A percentile compares a stretch with the other conserved stretches of the same genome.
phyloP scores from a whole-genome alignment of 2,113 vertebrate genomes.

The Heptranchias perlo region DNA sequence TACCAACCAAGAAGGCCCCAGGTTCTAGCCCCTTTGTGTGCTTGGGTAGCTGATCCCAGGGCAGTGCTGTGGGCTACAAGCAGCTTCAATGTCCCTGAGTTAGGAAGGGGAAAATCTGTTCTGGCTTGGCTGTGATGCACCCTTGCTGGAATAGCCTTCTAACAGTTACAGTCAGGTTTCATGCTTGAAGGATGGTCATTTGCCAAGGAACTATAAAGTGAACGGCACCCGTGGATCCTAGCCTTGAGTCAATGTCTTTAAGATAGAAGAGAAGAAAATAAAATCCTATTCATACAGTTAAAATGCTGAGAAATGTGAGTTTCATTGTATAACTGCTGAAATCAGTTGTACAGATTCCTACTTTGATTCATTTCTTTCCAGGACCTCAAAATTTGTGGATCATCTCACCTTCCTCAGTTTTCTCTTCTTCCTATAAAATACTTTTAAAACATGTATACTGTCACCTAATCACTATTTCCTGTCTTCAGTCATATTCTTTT shows the following conservation, averaged over 20 bases:
- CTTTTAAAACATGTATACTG: too few relatives aligned
- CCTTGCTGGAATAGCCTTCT: background rate
- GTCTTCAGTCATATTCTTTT: background rate
- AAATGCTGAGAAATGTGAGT: background rate
- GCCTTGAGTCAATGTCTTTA: background rate
- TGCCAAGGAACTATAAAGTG: background rate
- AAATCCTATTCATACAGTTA: background rate
- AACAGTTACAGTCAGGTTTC: background rate
- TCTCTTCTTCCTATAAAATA: background rate
- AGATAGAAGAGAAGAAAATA: background rate
- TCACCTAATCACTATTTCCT: too few relatives aligned
- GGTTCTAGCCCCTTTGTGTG: too few relatives aligned
- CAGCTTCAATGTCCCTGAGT: background rate
- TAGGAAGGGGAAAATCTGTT: background rate
- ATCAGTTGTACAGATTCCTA: background rate
- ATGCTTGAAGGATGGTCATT: background rate
- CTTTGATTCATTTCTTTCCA: background rate
- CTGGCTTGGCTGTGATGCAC: too few relatives aligned
- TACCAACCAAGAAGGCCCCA: too few relatives aligned
- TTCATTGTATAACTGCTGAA: background rate
- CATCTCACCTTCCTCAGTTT: background rate
- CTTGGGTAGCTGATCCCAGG: too few relatives aligned
- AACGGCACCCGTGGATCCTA: background rate
- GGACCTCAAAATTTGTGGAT: background rate
- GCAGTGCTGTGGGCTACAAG: background rate